These are phyloP conservation scores for Scytalopus superciliaris DNA, from an alignment of 2,113 vertebrate genomes.

Conservation along the genomic window DNA sequence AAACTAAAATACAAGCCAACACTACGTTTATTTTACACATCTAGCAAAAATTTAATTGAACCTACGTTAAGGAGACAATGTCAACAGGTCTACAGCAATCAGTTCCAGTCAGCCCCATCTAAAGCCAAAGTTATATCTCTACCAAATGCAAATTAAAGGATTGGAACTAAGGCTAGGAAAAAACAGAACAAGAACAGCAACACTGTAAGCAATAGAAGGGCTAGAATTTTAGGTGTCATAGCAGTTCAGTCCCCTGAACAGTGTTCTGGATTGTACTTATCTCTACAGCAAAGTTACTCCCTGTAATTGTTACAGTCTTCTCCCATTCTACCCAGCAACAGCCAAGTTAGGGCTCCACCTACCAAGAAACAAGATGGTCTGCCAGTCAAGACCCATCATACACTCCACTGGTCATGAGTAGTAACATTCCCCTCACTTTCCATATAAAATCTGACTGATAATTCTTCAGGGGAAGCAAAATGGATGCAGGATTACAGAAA, in stretches of 20 bases:
- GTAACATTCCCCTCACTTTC: background rate
- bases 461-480: background rate
- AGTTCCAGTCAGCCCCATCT: background rate
- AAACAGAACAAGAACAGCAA: background rate
- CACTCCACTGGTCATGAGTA: background rate
- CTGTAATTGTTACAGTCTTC: background rate
- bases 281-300: background rate
- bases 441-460: background rate
- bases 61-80: background rate
- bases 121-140: background rate
- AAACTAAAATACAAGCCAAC: background rate
- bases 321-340: background rate
- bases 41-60: background rate
- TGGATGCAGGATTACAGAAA: background rate
- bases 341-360: slow-evolving; percentile 40
- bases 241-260: background rate
- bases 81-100: background rate
- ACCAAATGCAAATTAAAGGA: background rate
- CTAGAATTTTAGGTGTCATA: background rate
- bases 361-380: slow-evolving; percentile 8
- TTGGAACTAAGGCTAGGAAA: background rate
- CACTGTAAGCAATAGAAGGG: background rate
- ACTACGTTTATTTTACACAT: background rate
- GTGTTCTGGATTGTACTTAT: background rate
- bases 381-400: background rate